Conservation (phyloP, 2,797 vertebrate species). For the Myoxocephalus aenaeus region DNA sequence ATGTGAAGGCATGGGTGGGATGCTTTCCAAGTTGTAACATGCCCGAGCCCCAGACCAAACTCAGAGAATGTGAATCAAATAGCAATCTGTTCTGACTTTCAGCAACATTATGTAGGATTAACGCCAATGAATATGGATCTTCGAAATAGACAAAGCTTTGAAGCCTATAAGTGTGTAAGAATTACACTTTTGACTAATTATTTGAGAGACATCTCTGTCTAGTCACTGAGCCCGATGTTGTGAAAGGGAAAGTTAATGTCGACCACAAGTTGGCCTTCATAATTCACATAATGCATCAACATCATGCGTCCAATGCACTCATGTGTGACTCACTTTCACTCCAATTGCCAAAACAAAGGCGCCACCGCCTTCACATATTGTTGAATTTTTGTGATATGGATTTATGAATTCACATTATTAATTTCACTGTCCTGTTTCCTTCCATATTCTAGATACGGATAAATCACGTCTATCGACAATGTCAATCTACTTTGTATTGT, state of each 20-base stretch:
- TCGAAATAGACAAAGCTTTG: background rate
- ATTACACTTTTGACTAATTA: background rate
- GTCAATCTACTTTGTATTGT: background rate
- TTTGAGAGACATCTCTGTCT: background rate
- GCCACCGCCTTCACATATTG: background rate
- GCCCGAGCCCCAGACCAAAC: conserved; percentile 13
- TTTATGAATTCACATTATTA: rapidly evolving
- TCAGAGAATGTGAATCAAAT: background rate
- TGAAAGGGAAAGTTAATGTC: conserved; percentile 56
- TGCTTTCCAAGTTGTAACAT: conserved; percentile 47
- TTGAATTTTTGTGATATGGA: background rate
- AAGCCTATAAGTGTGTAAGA: background rate
- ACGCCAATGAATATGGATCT: background rate
- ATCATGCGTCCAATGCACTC: background rate
- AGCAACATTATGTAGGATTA: background rate
- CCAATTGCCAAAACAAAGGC: background rate
- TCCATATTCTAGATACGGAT: background rate
- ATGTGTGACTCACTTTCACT: conserved; percentile 12
- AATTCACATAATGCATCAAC: background rate
- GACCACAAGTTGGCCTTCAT: background rate
- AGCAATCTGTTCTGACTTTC: background rate
- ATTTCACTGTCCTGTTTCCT: background rate
- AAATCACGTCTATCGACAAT: background rate
- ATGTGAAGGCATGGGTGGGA: conserved; percentile 7
- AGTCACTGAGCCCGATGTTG: background rate